Evolutionary conservation across 2,113 vertebrate genomes (phyloP).

Genomic region (Cinclus mexicanus): DNA sequence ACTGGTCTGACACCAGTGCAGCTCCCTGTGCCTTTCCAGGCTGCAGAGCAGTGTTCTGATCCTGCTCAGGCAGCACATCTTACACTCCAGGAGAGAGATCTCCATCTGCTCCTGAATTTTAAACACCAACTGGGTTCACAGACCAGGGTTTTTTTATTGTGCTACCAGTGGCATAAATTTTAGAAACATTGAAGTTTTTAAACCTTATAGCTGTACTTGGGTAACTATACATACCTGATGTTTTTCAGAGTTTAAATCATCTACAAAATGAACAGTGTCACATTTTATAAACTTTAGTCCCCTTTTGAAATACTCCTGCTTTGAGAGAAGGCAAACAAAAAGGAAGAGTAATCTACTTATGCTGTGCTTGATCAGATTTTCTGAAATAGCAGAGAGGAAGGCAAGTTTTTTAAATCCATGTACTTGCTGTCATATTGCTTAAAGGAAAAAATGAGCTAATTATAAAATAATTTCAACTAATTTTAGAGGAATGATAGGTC

Average conservation of each 20-base stretch:
- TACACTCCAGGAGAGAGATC: not conserved
- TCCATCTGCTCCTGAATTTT: not conserved
- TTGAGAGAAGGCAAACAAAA: slow-evolving; percentile 1
- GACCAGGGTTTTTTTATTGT: not conserved
- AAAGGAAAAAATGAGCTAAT: not conserved
- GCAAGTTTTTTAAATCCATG: not conserved
- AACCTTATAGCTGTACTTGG: not conserved
- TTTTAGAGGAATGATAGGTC: not conserved
- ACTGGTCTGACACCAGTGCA: not conserved
- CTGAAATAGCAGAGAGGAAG: not conserved
- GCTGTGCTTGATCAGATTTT: slow-evolving; percentile 11
- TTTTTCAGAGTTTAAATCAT: slow-evolving; percentile 16
- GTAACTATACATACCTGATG: not conserved
- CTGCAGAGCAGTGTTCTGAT: not conserved
- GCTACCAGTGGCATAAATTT: not conserved
- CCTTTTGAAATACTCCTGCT: not conserved
- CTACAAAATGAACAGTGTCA: not conserved
- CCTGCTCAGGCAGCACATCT: not conserved
- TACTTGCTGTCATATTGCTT: not conserved
- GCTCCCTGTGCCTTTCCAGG: fast-evolving
- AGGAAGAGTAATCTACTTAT: slow-evolving; percentile 22
- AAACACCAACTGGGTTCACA: not conserved
- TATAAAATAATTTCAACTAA: not conserved
- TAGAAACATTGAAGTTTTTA: not conserved
- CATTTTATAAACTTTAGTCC: slow-evolving; percentile 43